Conservation (phyloP, 2,888 invertebrate genomes). For the Pantelozetes paolii region DNA sequence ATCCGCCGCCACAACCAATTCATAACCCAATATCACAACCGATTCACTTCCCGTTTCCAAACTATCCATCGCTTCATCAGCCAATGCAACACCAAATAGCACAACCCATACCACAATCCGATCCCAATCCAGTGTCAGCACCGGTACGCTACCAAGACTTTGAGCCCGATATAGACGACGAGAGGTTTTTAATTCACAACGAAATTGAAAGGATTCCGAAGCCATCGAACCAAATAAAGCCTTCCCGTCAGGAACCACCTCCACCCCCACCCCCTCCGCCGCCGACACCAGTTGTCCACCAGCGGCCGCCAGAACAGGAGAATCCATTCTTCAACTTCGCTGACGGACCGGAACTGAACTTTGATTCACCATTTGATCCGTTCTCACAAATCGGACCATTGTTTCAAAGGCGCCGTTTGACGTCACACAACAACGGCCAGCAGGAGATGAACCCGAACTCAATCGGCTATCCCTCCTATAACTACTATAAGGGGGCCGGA, state of each 20-base stretch:
- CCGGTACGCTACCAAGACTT: not conserved
- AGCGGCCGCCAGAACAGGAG: not conserved
- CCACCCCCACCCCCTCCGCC: not conserved
- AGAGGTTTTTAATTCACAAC: slow-evolving; percentile 19
- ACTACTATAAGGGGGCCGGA: slow-evolving; percentile 35
- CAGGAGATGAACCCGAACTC: slow-evolving; percentile 34
- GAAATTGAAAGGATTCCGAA: slow-evolving; percentile 25
- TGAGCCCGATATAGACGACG: not conserved
- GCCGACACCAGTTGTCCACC: not conserved
- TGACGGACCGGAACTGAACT: not conserved
- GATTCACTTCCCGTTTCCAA: not conserved
- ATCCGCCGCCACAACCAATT: not conserved
- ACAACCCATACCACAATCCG: not conserved
- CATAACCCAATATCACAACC: not conserved
- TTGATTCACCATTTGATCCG: slow-evolving; percentile 14
- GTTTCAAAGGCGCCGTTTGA: slow-evolving; percentile 38
- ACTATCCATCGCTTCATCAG: not conserved
- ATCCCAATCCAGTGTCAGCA: not conserved
- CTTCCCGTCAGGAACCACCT: not conserved
- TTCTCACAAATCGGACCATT: not conserved
- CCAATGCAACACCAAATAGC: not conserved
- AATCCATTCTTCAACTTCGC: slow-evolving; percentile 27
- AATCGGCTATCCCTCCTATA: slow-evolving; percentile 41
- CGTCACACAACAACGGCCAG: slow-evolving; percentile 8
- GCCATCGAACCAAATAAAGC: not conserved